Base-by-base conservation (phyloP, 2,797 vertebrate species). In the Acropternis orthonyx region DNA sequence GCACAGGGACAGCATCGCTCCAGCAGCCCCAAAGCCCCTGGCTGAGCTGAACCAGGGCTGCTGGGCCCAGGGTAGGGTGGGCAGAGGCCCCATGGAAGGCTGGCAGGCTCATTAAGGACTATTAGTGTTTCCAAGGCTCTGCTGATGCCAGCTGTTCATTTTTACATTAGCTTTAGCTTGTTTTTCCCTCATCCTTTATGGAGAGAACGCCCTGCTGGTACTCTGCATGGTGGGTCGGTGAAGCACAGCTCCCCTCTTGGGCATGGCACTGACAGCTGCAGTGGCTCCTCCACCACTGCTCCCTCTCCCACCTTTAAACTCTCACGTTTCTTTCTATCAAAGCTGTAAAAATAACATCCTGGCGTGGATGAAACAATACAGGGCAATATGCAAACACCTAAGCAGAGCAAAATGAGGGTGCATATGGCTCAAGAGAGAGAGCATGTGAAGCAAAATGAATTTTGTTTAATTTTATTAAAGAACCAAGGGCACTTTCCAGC, bases 261-360 rank as follows among this genome's bases (percentile, higher is more conserved):
- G 58, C 62, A 69, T 2, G 0, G 14, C 0, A 1, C n/a, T 1
- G 41, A 32, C 89, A 74, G 89, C 91, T 68, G 94, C 7, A 1
- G 79, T 14, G 56, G 62, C 58, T 68, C 15, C 74, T 66, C 74
- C 26, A 1, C 48, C 36, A 46, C 22, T 6, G 3, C 24, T 21
- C 46, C 27, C 26, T 62, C 82, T 49, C 39, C 55, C 0, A 34
- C 87, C 78, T 78, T 52, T 13, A 12, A 82, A 71, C 77, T 43
- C 61, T 24, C 83, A 51, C 10, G 4, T 69, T 75, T 93, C 63
- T 88, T 58, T 12, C 1, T 39, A 78, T 83, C 97, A 94, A 96
- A 97, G 94, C 97, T 97, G 95, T 94, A 97, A 97, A 96, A 97
- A 95, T 89, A 96, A 89, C 54, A 49, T 77, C 68, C 93, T 84